Conservation (phyloP, 2,888 invertebrate genomes). For the Spodoptera exigua region DNA sequence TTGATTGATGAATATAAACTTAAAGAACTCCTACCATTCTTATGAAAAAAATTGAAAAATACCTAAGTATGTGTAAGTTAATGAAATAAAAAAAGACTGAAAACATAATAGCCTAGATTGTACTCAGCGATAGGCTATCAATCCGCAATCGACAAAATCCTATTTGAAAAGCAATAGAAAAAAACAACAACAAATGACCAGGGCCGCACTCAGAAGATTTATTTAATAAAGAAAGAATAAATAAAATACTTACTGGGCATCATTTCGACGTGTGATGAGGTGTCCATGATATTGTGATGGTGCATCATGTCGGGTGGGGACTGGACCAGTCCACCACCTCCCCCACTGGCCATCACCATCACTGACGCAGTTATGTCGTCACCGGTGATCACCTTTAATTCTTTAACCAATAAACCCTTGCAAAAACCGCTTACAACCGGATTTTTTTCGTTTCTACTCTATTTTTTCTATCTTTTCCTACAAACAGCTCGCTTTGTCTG, state of each 20-base stretch:
- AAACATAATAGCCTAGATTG: no score
- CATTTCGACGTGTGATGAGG: slow-evolving; percentile 86
- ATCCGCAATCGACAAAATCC: no score
- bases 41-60: no score
- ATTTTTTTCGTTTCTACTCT: slow-evolving; percentile 5
- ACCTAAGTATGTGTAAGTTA: no score
- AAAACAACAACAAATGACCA: no score
- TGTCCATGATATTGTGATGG: slow-evolving; percentile 87
- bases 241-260: slow-evolving; percentile 82
- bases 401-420: slow-evolving; percentile 33
- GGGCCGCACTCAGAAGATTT: no score
- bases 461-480: slow-evolving; percentile 8
- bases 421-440: slow-evolving; percentile 22
- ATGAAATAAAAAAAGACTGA: no score
- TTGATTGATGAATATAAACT: no score
- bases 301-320: slow-evolving; percentile 88
- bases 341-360: slow-evolving; percentile 88
- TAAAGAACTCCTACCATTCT: no score
- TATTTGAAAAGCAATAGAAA: no score
- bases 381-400: slow-evolving; percentile 66
- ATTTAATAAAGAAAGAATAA: neutral
- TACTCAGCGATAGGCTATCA: no score
- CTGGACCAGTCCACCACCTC: slow-evolving; percentile 87
- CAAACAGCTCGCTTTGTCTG: slow-evolving; percentile 4
- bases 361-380: slow-evolving; percentile 68